Base-by-base conservation (phyloP, 2,888 invertebrate species). In the Cataglyphis albicans region DNA sequence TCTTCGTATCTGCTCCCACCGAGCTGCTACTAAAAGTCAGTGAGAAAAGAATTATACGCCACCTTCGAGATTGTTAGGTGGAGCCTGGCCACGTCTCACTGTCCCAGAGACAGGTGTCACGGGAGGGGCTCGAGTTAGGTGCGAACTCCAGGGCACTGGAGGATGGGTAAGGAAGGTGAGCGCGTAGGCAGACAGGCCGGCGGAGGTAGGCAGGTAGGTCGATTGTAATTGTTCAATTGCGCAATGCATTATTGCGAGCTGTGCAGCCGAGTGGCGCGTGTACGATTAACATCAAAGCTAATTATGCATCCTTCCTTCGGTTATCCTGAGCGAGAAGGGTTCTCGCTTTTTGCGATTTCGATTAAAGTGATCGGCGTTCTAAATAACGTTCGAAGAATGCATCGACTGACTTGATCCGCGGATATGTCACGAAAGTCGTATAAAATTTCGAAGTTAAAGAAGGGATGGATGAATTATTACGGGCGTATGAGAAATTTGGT, bases 281-380 rank as follows among this genome's bases (percentile, higher is more conserved):
- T 84, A 86, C 90, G 93, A 93, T 93, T 93, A 93, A 91, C 91
- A 93, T 93, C 93, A 90, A 87, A 90, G 91, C 88, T 91, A 93
- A 93, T 93, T 93, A 93, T 91, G 87, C 88, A 86, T 88, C 83
- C 83, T 88, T 88, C 84, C 72, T 52, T 65, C 52, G 76, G 32
- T 18, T 57, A 29, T 70, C 59, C 64, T 72, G 44, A 32, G 44
- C 59, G 18, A 59, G n/a, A 38, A 52, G 52, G 38, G 48, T 68
- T 81, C 38, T 48, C 59, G 29, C 52, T 81, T 81, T 52, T 61
- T 61, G 38, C 67, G 82, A 68, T 68, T 68, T 35, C 55, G 29
- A 68, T 76, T 75, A 59, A 75, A 25, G 38, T 32, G 57, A 67
- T 64, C 12, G 74, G 61, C 1, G 44, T 10, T 12, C 32, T 52